Conservation (phyloP, 2,113 vertebrate species). For the Trematomus loennbergii region DNA sequence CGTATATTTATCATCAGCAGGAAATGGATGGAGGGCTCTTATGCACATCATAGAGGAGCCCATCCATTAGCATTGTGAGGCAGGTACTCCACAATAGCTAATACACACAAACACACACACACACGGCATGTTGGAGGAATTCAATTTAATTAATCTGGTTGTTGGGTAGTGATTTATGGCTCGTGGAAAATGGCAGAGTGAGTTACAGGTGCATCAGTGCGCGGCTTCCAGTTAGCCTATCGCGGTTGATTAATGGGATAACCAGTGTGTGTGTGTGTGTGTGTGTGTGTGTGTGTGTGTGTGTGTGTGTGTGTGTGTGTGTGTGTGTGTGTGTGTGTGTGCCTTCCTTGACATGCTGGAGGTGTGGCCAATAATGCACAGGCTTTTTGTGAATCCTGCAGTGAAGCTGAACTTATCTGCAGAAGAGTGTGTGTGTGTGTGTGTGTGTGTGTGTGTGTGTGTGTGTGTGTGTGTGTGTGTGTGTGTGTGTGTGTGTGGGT, state of each 20-base stretch:
- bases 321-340: constrained; percentile 34
- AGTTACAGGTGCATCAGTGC: constrained; percentile 78
- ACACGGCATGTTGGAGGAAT: constrained; percentile 48
- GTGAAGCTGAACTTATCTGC: constrained; percentile 45
- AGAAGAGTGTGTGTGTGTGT: constrained; percentile 2
- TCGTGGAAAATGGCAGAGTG: constrained; percentile 52
- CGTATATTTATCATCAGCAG: constrained; percentile 62
- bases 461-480: not conserved
- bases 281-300: constrained; percentile 39
- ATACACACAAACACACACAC: not conserved
- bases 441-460: constrained; percentile 2
- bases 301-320: constrained; percentile 40
- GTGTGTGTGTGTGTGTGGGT: not conserved
- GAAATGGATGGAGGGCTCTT: constrained; percentile 43
- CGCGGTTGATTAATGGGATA: constrained; percentile 69
- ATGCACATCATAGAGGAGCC: constrained; percentile 33
- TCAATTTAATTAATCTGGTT: constrained; percentile 74
- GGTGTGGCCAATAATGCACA: constrained; percentile 47
- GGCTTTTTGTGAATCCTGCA: constrained; percentile 46
- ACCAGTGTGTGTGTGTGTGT: constrained; percentile 32
- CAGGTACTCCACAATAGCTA: constrained; percentile 16
- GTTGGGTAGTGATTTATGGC: constrained; percentile 72
- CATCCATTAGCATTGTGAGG: constrained; percentile 57
- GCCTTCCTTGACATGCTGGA: constrained; percentile 32
- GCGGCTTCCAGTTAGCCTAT: constrained; percentile 59